Base-by-base conservation (phyloP, 2,888 invertebrate species). In the Phyto melanocephala region DNA sequence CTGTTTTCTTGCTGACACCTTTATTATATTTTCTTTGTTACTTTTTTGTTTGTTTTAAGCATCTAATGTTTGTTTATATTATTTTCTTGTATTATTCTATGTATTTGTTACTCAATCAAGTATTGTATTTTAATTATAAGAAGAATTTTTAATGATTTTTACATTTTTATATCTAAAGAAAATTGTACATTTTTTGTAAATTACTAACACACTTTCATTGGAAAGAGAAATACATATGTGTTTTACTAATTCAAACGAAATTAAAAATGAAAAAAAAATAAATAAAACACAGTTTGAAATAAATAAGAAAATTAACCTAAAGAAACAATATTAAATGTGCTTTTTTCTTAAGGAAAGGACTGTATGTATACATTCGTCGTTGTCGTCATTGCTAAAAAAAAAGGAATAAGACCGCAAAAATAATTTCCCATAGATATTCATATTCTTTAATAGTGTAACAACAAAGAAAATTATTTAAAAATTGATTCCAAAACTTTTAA, bases 111-210 rank as follows among this genome's bases (percentile, higher is more conserved):
- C 74, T 58, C 60, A 37, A 17, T 62, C 17, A 54, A 62, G 13
- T 67, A 42, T 65, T 52, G 35, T 70, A 65, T 78, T 17, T 71
- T 22, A 45, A 56, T 42, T 50, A 70, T 54, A 47, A 50, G 17
- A 28, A 15, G 42, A 8, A n/a, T 24, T 56, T 47, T 58, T 63
- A 54, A 15, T 42, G 17, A 37, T n/a, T 54, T 65, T 7, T 28
- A 28, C 24, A 8, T 67, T 67, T 72, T 60, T 76, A n/a, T n/a
- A n/a, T 40, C 28, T 50, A 52, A 65, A 10, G 10, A 65, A 81
- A 72, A 33, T 65, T 79, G 82, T 82, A 82, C 42, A 82, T 82
- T 79, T n/a, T n/a, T 71, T 82, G 82, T 79, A 82, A 79, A 71
- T 67, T 79, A 79, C 79, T 82, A 82, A 82, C 68, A 62, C 17